These are phyloP conservation scores for Arothron firmamentum DNA, from an alignment of 2,113 vertebrate genomes.

Conservation along the genomic window DNA sequence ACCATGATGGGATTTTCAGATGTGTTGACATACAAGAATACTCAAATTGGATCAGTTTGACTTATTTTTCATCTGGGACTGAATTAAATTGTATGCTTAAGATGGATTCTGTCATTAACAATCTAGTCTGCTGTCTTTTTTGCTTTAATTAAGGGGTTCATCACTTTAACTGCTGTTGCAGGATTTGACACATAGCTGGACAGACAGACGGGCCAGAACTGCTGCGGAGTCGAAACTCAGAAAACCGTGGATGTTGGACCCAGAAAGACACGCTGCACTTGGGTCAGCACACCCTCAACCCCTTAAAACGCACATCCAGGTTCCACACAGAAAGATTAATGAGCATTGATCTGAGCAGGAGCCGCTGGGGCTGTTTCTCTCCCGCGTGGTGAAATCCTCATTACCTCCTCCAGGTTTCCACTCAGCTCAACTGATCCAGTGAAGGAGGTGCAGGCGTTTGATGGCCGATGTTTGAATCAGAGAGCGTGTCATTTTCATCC, in stretches of 20 bases:
- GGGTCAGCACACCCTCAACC: constrained; percentile 69
- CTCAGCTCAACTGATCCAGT: constrained; percentile 19
- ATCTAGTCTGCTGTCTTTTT: no score
- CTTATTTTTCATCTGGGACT: no score
- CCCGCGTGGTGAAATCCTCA: constrained; percentile 56
- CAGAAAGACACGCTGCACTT: constrained; percentile 59
- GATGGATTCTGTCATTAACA: no score
- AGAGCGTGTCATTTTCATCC: no score
- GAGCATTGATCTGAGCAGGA: constrained; percentile 68
- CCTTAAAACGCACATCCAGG: constrained; percentile 67
- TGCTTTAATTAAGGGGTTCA: not conserved
- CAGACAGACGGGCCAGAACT: constrained; percentile 42
- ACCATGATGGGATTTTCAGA: no score
- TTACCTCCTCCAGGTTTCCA: constrained; percentile 48
- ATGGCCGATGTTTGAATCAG: constrained; percentile 33
- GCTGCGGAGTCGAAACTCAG: constrained; percentile 59
- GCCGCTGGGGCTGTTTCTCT: constrained; percentile 56
- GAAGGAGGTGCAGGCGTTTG: constrained; percentile 29
- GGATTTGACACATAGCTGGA: constrained; percentile 13
- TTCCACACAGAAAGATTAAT: constrained; percentile 74
- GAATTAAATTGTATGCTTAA: no score
- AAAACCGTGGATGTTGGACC: constrained; percentile 53
- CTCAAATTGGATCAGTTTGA: no score
- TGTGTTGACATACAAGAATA: no score
- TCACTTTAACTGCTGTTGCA: not conserved